Conservation (phyloP, 2,888 invertebrate species). For the Trachelus troglodyta region DNA sequence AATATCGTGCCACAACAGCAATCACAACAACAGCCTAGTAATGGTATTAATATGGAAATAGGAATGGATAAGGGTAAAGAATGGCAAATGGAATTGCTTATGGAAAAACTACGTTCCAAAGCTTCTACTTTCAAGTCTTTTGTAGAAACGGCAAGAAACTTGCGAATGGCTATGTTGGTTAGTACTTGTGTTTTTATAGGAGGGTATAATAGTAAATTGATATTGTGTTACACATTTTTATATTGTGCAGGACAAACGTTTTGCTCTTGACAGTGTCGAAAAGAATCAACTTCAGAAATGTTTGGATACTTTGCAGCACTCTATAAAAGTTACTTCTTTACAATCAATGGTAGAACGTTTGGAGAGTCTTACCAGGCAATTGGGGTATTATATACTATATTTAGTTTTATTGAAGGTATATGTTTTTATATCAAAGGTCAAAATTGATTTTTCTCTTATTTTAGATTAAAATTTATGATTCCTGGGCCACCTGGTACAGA, state of each 20-base stretch:
- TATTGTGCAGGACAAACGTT: conserved; percentile 82
- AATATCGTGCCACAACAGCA: conserved; percentile 2
- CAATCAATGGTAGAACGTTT: conserved; percentile 93
- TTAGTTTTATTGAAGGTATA: background rate
- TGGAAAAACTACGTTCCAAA: conserved; percentile 92
- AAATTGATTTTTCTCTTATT: conserved; percentile 34
- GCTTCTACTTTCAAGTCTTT: conserved; percentile 84
- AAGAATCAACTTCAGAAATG: conserved; percentile 89
- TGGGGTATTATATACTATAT: conserved; percentile 72
- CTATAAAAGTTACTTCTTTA: conserved; percentile 91
- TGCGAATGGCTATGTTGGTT: conserved; percentile 88
- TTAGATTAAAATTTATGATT: conserved; percentile 87
- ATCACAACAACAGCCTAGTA: conserved; percentile 9
- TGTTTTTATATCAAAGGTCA: conserved; percentile 8
- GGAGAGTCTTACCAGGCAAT: conserved; percentile 89
- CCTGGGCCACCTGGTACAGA: conserved; percentile 84
- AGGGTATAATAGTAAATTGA: background rate
- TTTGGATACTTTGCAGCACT: conserved; percentile 91
- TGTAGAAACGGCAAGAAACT: conserved; percentile 87
- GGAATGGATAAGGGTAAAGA: conserved; percentile 73
- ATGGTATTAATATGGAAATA: conserved; percentile 25
- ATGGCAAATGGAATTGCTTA: conserved; percentile 87
- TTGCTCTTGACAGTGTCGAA: conserved; percentile 87
- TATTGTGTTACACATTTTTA: conserved; percentile 13
- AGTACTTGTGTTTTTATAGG: conserved; percentile 44